These are phyloP conservation scores for Sciurus vulgaris DNA, from an alignment of 2,797 vertebrate species.

Conservation along the genomic window DNA sequence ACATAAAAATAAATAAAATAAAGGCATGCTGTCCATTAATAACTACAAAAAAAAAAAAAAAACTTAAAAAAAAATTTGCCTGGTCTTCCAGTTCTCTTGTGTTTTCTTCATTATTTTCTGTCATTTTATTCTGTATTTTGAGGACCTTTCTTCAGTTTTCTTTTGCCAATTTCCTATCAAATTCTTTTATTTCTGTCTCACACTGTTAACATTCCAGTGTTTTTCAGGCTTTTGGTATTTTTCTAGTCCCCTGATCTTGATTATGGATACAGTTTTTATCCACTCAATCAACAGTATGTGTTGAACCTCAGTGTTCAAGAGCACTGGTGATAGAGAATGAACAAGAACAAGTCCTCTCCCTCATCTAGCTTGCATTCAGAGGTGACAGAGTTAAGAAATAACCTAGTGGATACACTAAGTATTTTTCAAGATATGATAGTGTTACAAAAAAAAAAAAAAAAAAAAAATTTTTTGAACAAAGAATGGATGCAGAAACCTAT, in stretches of 20 bases:
- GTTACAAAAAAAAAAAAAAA: background rate
- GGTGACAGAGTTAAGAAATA: background rate
- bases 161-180: conserved; percentile 26
- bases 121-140: background rate
- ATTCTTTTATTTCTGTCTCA: background rate
- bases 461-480: background rate
- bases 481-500: background rate
- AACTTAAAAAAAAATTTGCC: too few relatives aligned
- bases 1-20: too few relatives aligned
- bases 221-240: background rate
- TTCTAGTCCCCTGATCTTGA: background rate
- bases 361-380: background rate
- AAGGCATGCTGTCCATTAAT: too few relatives aligned
- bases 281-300: background rate
- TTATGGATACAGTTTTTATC: background rate
- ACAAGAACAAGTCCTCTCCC: background rate
- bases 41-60: too few relatives aligned
- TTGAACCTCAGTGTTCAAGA: background rate
- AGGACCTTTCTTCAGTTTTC: background rate
- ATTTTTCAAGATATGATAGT: background rate
- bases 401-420: background rate
- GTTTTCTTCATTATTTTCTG: background rate
- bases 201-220: background rate
- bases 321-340: background rate
- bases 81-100: background rate